Evolutionary conservation across 2,113 vertebrate genomes (phyloP), one percentile per base, ranked within the genome.

Genomic region (Dendropsophus ebraccatus): DNA sequence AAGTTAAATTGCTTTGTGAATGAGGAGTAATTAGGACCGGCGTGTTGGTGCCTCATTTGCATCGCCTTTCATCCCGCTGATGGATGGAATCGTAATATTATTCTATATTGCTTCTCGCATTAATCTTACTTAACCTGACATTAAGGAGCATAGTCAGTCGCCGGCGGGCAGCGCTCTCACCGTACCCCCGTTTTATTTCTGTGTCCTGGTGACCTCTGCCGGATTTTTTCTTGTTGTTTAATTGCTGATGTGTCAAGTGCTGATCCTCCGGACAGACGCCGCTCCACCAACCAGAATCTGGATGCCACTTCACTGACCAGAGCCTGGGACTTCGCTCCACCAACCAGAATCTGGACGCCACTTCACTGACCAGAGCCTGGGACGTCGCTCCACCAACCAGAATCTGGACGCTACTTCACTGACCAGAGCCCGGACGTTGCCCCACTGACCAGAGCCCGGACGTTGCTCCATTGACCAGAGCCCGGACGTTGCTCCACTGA

Each of bases 21-120:
- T 74, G 58, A 78, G 76, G 52, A 21, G 19, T 78, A 78, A 78
- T 78, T 78, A 78, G 35, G 25, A 56, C 58, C 54, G 32, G 76
- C 19, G 25, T 37, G 76, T 78, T 56, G 58, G 13, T 9, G 58
- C 4, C 50, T 58, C 76, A 78, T 78, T 56, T 37, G 50, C 76
- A 56, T 78, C 23, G 76, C 32, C 76, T 56, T 56, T 58, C 25
- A 37, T 56, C 30, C 54, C 47, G 50, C 17, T 78, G 30, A 78
- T 78, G 25, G 56, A 6, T 78, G 4, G 28, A 37, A 56, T 32
- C 28, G 56, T 56, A 78, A 56, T 21, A 78, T 37, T 56, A 32
- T 56, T n/a, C n/a, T n/a, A n/a, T n/a, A 54, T 49, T 49, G 41
- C 41, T 74, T 32, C 25, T 74, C 70, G 41, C 3, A 74, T 78